A percentile compares a stretch with the other conserved stretches of the same genome.
Evolutionary conservation across 2,888 invertebrate genomes (phyloP).

Genomic region (Crioceris asparagi): DNA sequence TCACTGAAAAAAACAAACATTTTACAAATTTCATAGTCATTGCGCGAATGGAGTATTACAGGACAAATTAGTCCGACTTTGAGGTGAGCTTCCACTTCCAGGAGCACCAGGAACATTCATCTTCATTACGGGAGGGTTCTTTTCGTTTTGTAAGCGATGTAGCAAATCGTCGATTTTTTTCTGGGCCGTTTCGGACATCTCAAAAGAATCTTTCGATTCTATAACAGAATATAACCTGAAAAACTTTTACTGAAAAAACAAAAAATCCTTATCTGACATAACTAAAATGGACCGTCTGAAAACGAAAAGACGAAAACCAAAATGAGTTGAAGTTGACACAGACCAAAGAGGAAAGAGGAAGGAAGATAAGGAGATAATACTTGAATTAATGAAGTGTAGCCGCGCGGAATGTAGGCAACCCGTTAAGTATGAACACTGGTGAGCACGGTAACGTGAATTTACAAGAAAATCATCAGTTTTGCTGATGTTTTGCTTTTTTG

Average conservation of each 20-base stretch:
- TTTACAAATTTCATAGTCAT: neutral
- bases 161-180: conserved; percentile 76
- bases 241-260: conserved; percentile 20
- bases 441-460: too few relatives aligned
- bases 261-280: conserved; percentile 20
- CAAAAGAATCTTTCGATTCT: conserved; percentile 14
- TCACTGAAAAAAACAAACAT: conserved; percentile 17
- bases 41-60: conserved; percentile 20
- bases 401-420: too few relatives aligned
- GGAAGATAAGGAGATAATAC: too few relatives aligned
- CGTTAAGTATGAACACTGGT: too few relatives aligned
- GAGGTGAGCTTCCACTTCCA: conserved; percentile 17
- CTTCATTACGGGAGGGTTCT: conserved; percentile 28
- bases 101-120: conserved; percentile 16
- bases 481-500: too few relatives aligned
- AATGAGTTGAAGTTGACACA: too few relatives aligned
- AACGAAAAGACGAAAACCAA: too few relatives aligned
- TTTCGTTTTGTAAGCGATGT: conserved; percentile 59
- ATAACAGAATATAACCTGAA: conserved; percentile 19
- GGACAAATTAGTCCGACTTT: conserved; percentile 21
- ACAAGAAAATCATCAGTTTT: too few relatives aligned
- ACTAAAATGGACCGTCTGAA: conserved; percentile 15
- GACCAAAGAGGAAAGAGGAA: too few relatives aligned
- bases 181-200: conserved; percentile 57
- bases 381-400: too few relatives aligned